Evolutionary conservation across 1,140 invertebrate genomes (phyloP).

Genomic region (Maniola jurtina): DNA sequence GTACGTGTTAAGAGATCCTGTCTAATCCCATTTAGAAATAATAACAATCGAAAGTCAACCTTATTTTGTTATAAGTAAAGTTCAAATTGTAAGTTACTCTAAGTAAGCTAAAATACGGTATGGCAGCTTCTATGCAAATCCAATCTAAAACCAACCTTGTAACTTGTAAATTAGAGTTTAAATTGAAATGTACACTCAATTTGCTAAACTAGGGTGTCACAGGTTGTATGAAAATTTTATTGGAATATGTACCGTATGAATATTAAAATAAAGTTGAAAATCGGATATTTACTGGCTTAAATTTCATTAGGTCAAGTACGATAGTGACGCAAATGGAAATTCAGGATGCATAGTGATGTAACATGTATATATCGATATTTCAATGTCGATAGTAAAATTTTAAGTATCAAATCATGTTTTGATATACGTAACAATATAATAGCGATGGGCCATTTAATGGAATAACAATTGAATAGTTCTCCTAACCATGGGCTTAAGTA

Average conservation of each 20-base stretch:
- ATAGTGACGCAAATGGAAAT: slow-evolving; percentile 51
- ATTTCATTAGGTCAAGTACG: slow-evolving; percentile 55
- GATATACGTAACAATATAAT: no score
- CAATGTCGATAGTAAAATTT: slow-evolving; percentile 20
- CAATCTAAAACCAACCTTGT: neutral
- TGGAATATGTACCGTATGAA: slow-evolving; percentile 10
- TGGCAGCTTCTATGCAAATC: neutral
- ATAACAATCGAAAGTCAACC: neutral
- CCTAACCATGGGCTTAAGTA: no score
- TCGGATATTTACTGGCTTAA: slow-evolving; percentile 29
- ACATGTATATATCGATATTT: slow-evolving; percentile 24
- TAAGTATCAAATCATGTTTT: no score
- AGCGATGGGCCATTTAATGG: no score
- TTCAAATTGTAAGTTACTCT: neutral
- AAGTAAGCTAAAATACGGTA: neutral
- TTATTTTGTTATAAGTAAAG: neutral
- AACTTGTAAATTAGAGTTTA: neutral
- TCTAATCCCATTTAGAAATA: slow-evolving; percentile 10
- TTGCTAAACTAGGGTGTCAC: neutral
- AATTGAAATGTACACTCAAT: neutral
- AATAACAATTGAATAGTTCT: no score
- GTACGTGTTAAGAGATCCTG: slow-evolving; percentile 11
- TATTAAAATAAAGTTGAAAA: slow-evolving; percentile 16
- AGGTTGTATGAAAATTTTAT: neutral
- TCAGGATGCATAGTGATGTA: slow-evolving; percentile 49